Conservation (phyloP, 2,888 invertebrate genomes). For the Melieria picta region DNA sequence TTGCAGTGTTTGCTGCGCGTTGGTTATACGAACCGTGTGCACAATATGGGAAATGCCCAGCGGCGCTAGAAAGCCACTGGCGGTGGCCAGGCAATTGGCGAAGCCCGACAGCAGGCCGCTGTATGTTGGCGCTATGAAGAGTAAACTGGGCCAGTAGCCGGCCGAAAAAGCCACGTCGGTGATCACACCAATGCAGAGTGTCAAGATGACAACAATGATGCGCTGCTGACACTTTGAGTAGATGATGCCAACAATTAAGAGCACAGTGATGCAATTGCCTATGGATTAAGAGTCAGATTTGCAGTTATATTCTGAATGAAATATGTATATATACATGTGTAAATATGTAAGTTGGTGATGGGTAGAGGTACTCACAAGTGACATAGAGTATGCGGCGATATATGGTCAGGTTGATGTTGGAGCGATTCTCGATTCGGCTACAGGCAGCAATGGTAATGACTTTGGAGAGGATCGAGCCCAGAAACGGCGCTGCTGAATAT, state of each 20-base stretch:
- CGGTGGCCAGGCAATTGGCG: slow-evolving; percentile 65
- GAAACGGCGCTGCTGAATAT: slow-evolving; percentile 53
- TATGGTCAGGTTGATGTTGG: slow-evolving; percentile 45
- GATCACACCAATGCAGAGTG: slow-evolving; percentile 58
- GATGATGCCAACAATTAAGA: slow-evolving; percentile 55
- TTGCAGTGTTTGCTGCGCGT: no score
- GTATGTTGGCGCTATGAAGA: slow-evolving; percentile 67
- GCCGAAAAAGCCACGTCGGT: slow-evolving; percentile 65
- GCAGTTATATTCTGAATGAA: background rate
- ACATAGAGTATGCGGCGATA: slow-evolving; percentile 53
- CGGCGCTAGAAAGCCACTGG: slow-evolving; percentile 66
- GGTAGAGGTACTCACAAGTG: slow-evolving; percentile 46
- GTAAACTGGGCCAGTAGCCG: slow-evolving; percentile 66
- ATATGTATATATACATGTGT: background rate
- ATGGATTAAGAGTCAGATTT: slow-evolving; percentile 9
- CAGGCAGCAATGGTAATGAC: slow-evolving; percentile 50
- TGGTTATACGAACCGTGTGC: slow-evolving; percentile 30
- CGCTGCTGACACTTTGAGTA: slow-evolving; percentile 58
- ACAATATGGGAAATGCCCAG: slow-evolving; percentile 58
- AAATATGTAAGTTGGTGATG: background rate
- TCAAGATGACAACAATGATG: slow-evolving; percentile 56
- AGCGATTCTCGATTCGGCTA: slow-evolving; percentile 45
- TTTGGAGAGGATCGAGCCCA: slow-evolving; percentile 55
- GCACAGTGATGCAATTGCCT: slow-evolving; percentile 52
- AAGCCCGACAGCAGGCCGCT: slow-evolving; percentile 66